Conservation (phyloP, 2,888 invertebrate species). For the Gryllus longicercus region DNA sequence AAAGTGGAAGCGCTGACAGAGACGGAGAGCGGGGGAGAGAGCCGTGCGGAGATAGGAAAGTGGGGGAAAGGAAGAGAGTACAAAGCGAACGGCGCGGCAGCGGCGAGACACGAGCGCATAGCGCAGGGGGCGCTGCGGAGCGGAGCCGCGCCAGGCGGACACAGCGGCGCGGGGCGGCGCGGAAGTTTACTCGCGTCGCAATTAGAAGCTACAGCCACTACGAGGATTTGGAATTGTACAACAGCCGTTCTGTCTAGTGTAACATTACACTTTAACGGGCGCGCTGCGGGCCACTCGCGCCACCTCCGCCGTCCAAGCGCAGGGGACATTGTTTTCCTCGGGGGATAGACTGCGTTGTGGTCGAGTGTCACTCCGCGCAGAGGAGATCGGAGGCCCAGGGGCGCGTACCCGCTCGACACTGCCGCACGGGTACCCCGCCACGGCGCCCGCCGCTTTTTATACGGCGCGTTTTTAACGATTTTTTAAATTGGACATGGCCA, state of each 20-base stretch:
- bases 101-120: too few species aligned
- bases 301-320: neutral
- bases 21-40: neutral
- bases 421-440: neutral
- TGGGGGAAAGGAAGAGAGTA: neutral
- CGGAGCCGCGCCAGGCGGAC: neutral
- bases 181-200: slow-evolving; percentile 7
- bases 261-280: slow-evolving; percentile 5
- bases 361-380: too few species aligned
- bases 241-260: neutral
- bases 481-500: slow-evolving; percentile 9
- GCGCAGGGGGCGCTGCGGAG: neutral
- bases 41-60: neutral
- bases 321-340: too few species aligned
- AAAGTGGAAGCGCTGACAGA: slow-evolving; percentile 5
- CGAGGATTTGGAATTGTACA: neutral
- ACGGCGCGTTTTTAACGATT: slow-evolving; percentile 6
- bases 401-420: neutral
- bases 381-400: too few species aligned
- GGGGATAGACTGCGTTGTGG: too few species aligned
- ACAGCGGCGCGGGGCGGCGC: neutral
- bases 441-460: neutral
- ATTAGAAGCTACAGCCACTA: neutral
- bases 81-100: neutral
- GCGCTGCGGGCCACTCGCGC: neutral